Base-by-base conservation (phyloP, 2,888 invertebrate species). In the Cancer borealis region DNA sequence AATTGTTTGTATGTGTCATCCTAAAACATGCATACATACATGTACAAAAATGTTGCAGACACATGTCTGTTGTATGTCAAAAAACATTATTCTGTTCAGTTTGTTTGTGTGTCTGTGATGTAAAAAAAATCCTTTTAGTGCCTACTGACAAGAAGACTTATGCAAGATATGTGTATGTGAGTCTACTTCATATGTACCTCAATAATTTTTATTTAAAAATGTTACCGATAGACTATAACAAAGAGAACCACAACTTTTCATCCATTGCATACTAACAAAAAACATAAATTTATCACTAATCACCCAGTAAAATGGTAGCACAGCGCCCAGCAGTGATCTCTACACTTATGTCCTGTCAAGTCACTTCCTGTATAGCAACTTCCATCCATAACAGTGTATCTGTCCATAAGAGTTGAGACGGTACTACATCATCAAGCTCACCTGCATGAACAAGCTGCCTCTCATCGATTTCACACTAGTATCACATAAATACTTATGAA, bases 11-110 rank as follows among this genome's bases (percentile, higher is more conserved):
- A 30, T 79, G 84, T 84, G 84, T 84, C 39, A 39, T 39, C 84
- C 84, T 84, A 84, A 84, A 84, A 84, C 84, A 84, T 84, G 39
- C 84, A 84, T 84, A 84, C 30, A 30, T 84, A 84, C 84, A 84
- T 84, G 84, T 84, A 30, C 84, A 39, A 39, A 84, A 84, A 84
- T 84, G 39, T 84, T 84, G 73, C 84, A 84, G 84, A 84, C n/a
- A 84, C n/a, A 84, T 84, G 14, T 84, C 39, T 39, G 39, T 30
- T 84, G 30, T 39, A 12, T 84, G 84, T 84, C 21, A 39, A 39
- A 84, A 39, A 84, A 30, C 39, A 84, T 84, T 39, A 84, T 84
- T 84, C 39, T 84, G 84, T 84, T 84, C 12, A 84, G 84, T 84
- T 84, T 30, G 26, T 84, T 84, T 84, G 39, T 84, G 39, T 84